Conservation (phyloP, 2,888 invertebrate genomes). For the Calliopum simillimum region DNA sequence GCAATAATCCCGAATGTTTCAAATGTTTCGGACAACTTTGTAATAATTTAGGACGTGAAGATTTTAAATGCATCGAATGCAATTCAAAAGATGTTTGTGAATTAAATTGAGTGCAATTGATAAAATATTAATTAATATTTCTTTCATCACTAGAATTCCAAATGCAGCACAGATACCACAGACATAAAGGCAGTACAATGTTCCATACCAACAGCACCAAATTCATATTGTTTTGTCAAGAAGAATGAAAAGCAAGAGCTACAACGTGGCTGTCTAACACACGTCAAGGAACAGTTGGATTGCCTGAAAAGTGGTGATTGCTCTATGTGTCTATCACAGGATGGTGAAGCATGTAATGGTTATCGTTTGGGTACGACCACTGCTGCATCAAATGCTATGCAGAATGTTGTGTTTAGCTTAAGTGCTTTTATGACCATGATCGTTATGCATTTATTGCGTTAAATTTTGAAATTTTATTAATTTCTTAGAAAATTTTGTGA, state of each 20-base stretch:
- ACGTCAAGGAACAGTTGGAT: constrained; percentile 52
- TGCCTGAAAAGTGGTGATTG: constrained; percentile 54
- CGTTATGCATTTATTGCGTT: constrained; percentile 33
- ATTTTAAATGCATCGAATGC: constrained; percentile 59
- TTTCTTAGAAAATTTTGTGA: too few relatives aligned
- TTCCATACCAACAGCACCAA: constrained; percentile 53
- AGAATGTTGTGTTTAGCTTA: constrained; percentile 39
- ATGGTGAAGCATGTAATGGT: constrained; percentile 56
- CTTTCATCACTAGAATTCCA: constrained; percentile 45
- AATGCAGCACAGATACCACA: constrained; percentile 48
- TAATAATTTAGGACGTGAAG: constrained; percentile 57
- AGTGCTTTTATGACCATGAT: constrained; percentile 42
- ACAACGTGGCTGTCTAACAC: constrained; percentile 57
- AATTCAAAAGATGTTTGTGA: constrained; percentile 53
- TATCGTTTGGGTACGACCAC: constrained; percentile 41
- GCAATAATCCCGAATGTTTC: constrained; percentile 51
- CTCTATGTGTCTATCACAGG: constrained; percentile 55
- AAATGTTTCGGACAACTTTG: constrained; percentile 57
- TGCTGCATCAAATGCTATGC: constrained; percentile 12
- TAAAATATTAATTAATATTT: not conserved
- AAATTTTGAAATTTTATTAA: not conserved
- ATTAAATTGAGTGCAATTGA: constrained; percentile 27
- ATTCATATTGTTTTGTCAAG: constrained; percentile 61
- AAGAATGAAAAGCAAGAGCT: constrained; percentile 33
- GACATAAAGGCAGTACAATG: constrained; percentile 52